Conservation (phyloP, 1,140 invertebrate species). For the Drosophila lowei region DNA sequence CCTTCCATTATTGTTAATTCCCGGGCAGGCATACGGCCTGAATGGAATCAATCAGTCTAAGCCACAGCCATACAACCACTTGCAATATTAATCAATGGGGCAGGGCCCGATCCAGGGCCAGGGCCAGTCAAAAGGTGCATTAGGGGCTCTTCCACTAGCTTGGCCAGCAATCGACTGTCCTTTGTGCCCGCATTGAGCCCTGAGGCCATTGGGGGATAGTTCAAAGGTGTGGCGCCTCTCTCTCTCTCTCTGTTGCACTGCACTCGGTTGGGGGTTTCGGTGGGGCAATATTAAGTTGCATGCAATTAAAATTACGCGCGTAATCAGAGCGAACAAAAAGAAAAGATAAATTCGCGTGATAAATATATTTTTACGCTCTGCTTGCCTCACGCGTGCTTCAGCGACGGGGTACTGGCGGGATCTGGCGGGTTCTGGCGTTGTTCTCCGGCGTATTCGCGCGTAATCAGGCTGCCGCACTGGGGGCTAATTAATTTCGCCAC, state of each 20-base stretch:
- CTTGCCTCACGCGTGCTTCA: constrained; percentile 44
- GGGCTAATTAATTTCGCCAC: constrained; percentile 81
- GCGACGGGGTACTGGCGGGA: no score
- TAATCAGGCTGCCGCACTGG: constrained; percentile 78
- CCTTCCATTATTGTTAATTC: no score
- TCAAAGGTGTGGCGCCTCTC: constrained; percentile 37
- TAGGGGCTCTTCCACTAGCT: constrained; percentile 23
- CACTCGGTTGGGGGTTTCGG: no score
- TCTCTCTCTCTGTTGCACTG: not conserved
- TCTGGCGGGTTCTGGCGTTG: no score
- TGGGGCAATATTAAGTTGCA: constrained; percentile 54
- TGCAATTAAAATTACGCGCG: constrained; percentile 80
- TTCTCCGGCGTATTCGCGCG: constrained; percentile 55
- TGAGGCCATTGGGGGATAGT: not conserved
- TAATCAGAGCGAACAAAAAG: constrained; percentile 77
- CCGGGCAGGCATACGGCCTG: no score
- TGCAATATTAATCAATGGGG: constrained; percentile 69
- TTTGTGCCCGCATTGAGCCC: constrained; percentile 3
- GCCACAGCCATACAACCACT: constrained; percentile 17
- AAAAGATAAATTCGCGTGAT: constrained; percentile 79
- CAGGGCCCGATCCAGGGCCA: not conserved
- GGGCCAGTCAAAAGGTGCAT: constrained; percentile 54
- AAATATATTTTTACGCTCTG: constrained; percentile 69
- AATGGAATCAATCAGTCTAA: constrained; percentile 29
- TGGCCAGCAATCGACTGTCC: constrained; percentile 28